Base-by-base conservation (phyloP, 2,797 vertebrate genomes). In the Eulemur coronatus region DNA sequence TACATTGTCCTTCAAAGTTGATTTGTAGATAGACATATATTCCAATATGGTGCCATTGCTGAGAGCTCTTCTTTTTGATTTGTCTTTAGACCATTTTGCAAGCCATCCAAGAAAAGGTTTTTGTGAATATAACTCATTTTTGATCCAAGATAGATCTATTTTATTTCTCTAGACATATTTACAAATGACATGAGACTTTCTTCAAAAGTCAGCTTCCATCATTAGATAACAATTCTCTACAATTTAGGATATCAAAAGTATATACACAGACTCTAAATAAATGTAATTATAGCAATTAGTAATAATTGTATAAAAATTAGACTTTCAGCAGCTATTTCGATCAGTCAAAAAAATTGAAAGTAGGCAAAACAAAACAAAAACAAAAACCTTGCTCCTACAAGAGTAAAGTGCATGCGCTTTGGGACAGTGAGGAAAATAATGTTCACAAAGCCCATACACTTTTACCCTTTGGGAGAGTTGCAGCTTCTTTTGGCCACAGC, bases 401-500 rank as follows among this genome's bases (percentile, higher is more conserved):
- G 95, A 96, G 85, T 97, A 38, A 95, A 95, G 89, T 94, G 93
- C 95, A 97, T 2, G n/a, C 2, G 55, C 93, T 97, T 96, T 97
- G 96, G 96, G 95, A 97, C 91, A 97, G 96, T 97, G 89, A 94
- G 43, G 91, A 96, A 91, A 84, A 93, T 87, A 80, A 78, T 95
- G 79, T 96, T 97, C 92, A 95, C 95, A 97, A 96, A 97, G 84
- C 93, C 96, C 94, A 89, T 84, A 87, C 79, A 89, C 95, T 95
- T 91, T 84, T 18, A 89, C 96, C 82, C 79, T 91, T 96, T 89
- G 89, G 97, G 93, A 97, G 90, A 94, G 90, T 63, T 79, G 81
- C 90, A 92, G 43, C 84, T 95, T 72, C 50, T 91, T 93, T 91
- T 73, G 82, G 57, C 81, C 82, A 72, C 38, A 73, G n/a, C 75